These are phyloP conservation scores for Alloscopus bannaensis DNA, from an alignment of 2,888 invertebrate species.

Conservation along the genomic window DNA sequence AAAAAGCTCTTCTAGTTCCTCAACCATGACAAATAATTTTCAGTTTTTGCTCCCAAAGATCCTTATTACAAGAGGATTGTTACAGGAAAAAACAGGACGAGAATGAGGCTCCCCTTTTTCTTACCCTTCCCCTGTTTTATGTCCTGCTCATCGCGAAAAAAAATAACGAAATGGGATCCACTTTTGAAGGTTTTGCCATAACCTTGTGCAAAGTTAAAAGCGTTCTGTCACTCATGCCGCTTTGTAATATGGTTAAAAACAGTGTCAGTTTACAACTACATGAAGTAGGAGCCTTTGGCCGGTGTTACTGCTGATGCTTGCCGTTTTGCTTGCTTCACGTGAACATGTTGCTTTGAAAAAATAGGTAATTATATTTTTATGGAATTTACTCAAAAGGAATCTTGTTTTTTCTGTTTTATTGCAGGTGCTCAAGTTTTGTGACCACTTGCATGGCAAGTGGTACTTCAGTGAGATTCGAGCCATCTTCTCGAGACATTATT, in stretches of 20 bases:
- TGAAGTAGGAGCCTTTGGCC: neutral
- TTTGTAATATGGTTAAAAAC: too few species aligned
- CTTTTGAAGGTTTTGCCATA: constrained; percentile 19
- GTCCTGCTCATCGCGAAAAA: constrained; percentile 20
- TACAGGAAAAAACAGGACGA: neutral
- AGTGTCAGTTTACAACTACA: too few species aligned
- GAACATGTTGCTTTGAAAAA: too few species aligned
- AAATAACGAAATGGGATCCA: constrained; percentile 8
- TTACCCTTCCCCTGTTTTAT: neutral
- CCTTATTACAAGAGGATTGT: constrained; percentile 30
- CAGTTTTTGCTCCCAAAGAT: constrained; percentile 61
- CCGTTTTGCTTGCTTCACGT: neutral
- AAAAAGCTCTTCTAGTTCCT: constrained; percentile 54
- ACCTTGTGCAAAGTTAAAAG: constrained; percentile 43
- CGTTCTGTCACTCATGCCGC: constrained; percentile 38
- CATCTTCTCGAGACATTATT: constrained; percentile 96
- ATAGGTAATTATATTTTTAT: neutral
- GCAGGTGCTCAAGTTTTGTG: constrained; percentile 97
- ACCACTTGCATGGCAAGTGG: constrained; percentile 99
- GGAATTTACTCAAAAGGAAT: neutral
- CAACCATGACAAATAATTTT: constrained; percentile 60
- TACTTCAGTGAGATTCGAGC: constrained; percentile 99
- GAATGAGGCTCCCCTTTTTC: too few species aligned
- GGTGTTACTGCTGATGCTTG: neutral
- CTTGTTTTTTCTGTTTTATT: constrained; percentile 75